Base-by-base conservation (phyloP, 2,888 invertebrate genomes). In the Microplitis deprimator region DNA sequence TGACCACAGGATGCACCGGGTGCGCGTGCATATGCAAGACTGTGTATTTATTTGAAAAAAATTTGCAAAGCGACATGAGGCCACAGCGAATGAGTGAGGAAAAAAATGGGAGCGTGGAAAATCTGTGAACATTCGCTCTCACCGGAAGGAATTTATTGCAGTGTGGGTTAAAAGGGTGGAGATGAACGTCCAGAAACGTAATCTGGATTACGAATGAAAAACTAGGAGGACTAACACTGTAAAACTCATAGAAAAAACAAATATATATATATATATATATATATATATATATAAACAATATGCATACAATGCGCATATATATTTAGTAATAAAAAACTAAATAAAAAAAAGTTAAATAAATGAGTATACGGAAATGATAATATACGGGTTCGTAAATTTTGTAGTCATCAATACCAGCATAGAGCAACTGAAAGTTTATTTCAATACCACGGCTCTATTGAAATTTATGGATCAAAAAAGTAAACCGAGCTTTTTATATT, bases 141-240 rank as follows among this genome's bases (percentile, higher is more conserved):
- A 67, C 77, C 74, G 77, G 77, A 77, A 77, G 74, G 74, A 77
- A 77, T 77, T 77, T 77, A 77, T 77, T 70, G 74, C 77, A 67
- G 71, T 74, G 74, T 77, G 62, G 77, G 77, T 74, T 74, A 61
- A 74, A 74, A 71, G 61, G 74, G 74, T 40, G 77, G 74, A 77
- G 74, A 77, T 77, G 74, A 68, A 75, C 68, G 71, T 75, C 77
- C 70, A 77, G 77, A 77, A 77, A 77, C 67, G 77, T 77, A 77
- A 77, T 77, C 77, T 77, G 71, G 77, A 77, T 75, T 74, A 77
- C 71, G 68, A 40, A 77, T 77, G 77, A 77, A 77, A 75, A 77
- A 77, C 70, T 29, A 39, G 61, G 68, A 60, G 17, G 62, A 13
- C 59, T 60, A 60, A 65, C 60, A 64, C 64, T 59, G 64, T 60